phyloP scores from a whole-genome alignment of 2,888 invertebrate species.

The Drosophila picticornis region DNA sequence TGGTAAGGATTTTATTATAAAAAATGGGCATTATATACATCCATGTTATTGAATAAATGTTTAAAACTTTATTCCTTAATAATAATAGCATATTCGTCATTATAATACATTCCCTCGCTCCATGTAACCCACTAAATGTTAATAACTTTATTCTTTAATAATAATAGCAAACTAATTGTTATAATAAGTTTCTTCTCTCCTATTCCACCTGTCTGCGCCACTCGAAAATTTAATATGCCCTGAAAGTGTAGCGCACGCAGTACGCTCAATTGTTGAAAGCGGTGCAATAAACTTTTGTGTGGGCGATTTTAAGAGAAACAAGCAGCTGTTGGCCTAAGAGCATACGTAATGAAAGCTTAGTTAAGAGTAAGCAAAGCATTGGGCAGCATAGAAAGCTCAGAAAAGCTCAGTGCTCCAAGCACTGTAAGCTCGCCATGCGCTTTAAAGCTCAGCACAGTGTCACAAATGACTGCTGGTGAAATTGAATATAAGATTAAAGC shows the following conservation, averaged over 20 bases:
- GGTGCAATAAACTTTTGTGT: slow-evolving; percentile 70
- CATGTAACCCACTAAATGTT: background rate
- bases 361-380: slow-evolving; percentile 5
- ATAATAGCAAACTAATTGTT: background rate
- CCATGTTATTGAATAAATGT: background rate
- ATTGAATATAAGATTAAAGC: background rate
- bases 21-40: background rate
- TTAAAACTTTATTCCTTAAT: background rate
- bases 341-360: background rate
- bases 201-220: background rate
- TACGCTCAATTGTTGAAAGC: slow-evolving; percentile 56
- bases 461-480: background rate
- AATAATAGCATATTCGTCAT: background rate
- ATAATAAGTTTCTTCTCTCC: background rate
- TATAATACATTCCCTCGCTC: background rate
- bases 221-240: background rate
- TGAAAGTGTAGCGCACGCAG: slow-evolving; percentile 10
- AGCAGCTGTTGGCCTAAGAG: slow-evolving; percentile 37
- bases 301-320: slow-evolving; percentile 61
- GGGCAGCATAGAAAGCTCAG: slow-evolving; percentile 5
- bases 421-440: background rate
- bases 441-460: slow-evolving; percentile 17
- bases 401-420: slow-evolving; percentile 16
- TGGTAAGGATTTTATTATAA: too few relatives aligned
- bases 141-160: background rate